Conservation (phyloP, 2,888 invertebrate genomes). For the Hyposoter dolosus region DNA sequence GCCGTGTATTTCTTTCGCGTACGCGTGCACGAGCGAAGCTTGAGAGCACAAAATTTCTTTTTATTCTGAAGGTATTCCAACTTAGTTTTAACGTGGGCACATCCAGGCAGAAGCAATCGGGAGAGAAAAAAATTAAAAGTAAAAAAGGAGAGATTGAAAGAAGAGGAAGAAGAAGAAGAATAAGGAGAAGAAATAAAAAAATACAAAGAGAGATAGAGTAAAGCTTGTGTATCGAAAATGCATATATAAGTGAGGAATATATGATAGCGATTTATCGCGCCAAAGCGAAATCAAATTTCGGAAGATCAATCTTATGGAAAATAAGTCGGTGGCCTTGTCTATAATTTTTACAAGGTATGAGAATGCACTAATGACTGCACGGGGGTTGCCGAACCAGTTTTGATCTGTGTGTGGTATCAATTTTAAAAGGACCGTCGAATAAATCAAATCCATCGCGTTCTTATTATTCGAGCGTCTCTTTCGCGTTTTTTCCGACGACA, state of each 20-base stretch:
- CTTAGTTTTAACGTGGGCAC: constrained; percentile 25
- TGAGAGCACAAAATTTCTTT: constrained; percentile 33
- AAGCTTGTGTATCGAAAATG: constrained; percentile 25
- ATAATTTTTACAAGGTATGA: constrained; percentile 23
- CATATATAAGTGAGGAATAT: constrained; percentile 2
- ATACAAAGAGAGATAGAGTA: constrained; percentile 7
- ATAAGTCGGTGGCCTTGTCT: constrained; percentile 20
- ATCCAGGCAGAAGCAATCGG: constrained; percentile 29
- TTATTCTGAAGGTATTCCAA: constrained; percentile 27
- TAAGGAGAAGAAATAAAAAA: background rate
- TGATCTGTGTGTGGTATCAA: constrained; percentile 32
- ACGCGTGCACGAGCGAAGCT: constrained; percentile 44
- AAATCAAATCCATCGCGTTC: constrained; percentile 6
- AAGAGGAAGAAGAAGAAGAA: background rate
- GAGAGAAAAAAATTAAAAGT: constrained; percentile 27
- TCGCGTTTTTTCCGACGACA: constrained; percentile 20
- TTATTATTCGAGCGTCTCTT: constrained; percentile 10
- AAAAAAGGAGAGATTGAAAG: constrained; percentile 8
- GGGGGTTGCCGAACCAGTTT: constrained; percentile 14
- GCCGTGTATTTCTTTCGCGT: constrained; percentile 15
- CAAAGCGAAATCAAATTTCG: constrained; percentile 26
- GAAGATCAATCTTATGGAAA: constrained; percentile 3
- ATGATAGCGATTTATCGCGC: constrained; percentile 12
- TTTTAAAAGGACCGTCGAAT: constrained; percentile 35
- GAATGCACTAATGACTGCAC: constrained; percentile 12